phyloP scores from a whole-genome alignment of 1,140 invertebrate species.

The Hylaeus anthracinus region DNA sequence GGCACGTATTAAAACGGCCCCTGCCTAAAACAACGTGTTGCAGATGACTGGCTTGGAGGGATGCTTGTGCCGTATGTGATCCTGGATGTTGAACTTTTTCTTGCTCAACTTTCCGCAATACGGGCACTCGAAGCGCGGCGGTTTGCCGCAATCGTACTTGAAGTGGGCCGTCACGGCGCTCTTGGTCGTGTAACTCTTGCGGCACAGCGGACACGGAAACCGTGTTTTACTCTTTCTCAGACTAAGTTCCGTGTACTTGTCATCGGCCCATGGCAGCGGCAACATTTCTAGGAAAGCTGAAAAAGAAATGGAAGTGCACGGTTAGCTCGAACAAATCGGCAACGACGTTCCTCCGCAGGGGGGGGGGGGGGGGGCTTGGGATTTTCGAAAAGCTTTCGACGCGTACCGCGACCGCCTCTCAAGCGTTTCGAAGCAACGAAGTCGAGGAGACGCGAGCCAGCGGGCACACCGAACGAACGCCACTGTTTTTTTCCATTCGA shows the following conservation, averaged over 20 bases:
- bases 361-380: not conserved
- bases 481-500: not conserved
- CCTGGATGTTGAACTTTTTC: slow-evolving; percentile 79
- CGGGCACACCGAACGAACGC: too few relatives aligned
- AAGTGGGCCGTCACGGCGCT: slow-evolving; percentile 83
- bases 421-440: too few relatives aligned
- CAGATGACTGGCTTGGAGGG: slow-evolving; percentile 63
- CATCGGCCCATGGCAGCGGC: slow-evolving; percentile 64
- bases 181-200: slow-evolving; percentile 83
- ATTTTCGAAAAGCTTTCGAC: not conserved
- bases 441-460: too few relatives aligned
- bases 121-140: slow-evolving; percentile 78
- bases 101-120: slow-evolving; percentile 80
- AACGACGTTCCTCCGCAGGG: slow-evolving; percentile 5
- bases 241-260: slow-evolving; percentile 57
- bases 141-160: slow-evolving; percentile 81
- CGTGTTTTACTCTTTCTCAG: slow-evolving; percentile 63
- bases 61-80: slow-evolving; percentile 76
- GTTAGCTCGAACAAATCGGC: slow-evolving; percentile 15
- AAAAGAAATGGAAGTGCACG: slow-evolving; percentile 62
- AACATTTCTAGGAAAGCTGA: slow-evolving; percentile 68
- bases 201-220: slow-evolving; percentile 81
- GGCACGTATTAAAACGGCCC: not conserved
- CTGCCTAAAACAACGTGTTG: slow-evolving; percentile 68
- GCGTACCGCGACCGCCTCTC: not conserved